These are phyloP conservation scores for Aporrectodea caliginosa DNA, from an alignment of 1,140 invertebrate species.

Conservation along the genomic window DNA sequence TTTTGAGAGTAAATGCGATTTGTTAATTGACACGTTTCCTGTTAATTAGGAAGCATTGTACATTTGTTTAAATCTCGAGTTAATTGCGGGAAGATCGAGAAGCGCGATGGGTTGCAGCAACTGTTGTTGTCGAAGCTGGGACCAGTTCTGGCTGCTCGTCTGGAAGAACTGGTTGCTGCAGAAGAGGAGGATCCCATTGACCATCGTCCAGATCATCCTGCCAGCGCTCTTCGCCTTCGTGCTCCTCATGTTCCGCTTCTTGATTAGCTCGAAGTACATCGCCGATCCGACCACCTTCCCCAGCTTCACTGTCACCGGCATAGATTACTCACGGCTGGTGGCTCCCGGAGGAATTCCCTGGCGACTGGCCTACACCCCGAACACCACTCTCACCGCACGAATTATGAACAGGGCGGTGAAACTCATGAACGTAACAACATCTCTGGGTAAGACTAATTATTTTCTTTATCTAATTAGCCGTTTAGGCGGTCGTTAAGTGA, in stretches of 20 bases:
- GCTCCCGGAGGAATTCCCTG: neutral
- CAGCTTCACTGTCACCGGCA: neutral
- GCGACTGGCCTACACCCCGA: neutral
- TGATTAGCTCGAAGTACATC: constrained; percentile 26
- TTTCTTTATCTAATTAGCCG: too few relatives aligned
- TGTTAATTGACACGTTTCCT: too few relatives aligned
- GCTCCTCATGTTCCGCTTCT: constrained; percentile 25
- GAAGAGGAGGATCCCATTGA: constrained; percentile 25
- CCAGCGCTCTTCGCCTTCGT: constrained; percentile 30
- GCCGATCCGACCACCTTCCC: neutral
- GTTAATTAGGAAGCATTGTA: too few relatives aligned
- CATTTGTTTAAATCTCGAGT: too few relatives aligned
- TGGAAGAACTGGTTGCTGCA: constrained; percentile 34
- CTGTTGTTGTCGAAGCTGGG: neutral
- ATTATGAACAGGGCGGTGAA: neutral
- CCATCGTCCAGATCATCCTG: constrained; percentile 30
- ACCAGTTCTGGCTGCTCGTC: constrained; percentile 24
- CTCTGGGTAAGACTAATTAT: neutral
- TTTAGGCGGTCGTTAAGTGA: too few relatives aligned
- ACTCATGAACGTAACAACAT: neutral
- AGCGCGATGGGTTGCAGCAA: too few relatives aligned
- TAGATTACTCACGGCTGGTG: neutral
- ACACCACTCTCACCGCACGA: neutral
- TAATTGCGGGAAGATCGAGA: too few relatives aligned
- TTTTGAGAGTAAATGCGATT: too few relatives aligned